phyloP scores from a whole-genome alignment of 2,113 vertebrate species.

The Polypterus senegalus region DNA sequence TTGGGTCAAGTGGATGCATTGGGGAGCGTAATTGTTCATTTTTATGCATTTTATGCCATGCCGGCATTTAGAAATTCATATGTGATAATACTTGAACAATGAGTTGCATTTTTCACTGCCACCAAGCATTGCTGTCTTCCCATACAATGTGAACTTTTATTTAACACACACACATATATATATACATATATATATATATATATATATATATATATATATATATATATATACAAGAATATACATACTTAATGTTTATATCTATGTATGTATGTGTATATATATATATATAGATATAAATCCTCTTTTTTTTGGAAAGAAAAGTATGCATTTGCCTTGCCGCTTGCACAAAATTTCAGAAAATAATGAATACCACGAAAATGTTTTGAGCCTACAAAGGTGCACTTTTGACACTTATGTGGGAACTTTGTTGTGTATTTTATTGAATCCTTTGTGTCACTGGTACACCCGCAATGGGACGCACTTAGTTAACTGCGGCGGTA shows the following conservation, averaged over 20 bases:
- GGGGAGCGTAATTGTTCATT: slow-evolving; percentile 36
- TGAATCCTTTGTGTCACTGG: slow-evolving; percentile 11
- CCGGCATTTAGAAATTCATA: slow-evolving; percentile 24
- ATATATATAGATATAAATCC: too few species aligned
- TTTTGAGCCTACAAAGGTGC: slow-evolving; percentile 48
- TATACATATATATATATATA: too few species aligned
- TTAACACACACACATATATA: too few species aligned
- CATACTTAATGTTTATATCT: too few species aligned
- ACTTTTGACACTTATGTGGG: slow-evolving; percentile 42
- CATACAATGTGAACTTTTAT: slow-evolving; percentile 87
- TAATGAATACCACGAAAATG: slow-evolving; percentile 44
- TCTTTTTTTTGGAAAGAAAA: slow-evolving; percentile 15
- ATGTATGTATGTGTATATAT: too few species aligned
- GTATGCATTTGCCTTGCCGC: slow-evolving; percentile 70
- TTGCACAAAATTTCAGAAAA: slow-evolving; percentile 64
- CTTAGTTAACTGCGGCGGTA: slow-evolving; percentile 26
- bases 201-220: too few species aligned
- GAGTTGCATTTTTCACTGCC: slow-evolving; percentile 75
- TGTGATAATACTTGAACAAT: slow-evolving; percentile 87
- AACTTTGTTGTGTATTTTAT: slow-evolving; percentile 33
- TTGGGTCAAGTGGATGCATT: slow-evolving; percentile 15
- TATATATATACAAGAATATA: too few species aligned
- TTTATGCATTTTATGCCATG: slow-evolving; percentile 15
- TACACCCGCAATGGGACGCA: slow-evolving; percentile 33
- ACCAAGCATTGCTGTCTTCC: slow-evolving; percentile 74